A percentile compares a stretch with the other conserved stretches of the same genome.
Evolutionary conservation across 2,113 vertebrate species (phyloP).

Genomic region (Poeciliopsis retropinna): DNA sequence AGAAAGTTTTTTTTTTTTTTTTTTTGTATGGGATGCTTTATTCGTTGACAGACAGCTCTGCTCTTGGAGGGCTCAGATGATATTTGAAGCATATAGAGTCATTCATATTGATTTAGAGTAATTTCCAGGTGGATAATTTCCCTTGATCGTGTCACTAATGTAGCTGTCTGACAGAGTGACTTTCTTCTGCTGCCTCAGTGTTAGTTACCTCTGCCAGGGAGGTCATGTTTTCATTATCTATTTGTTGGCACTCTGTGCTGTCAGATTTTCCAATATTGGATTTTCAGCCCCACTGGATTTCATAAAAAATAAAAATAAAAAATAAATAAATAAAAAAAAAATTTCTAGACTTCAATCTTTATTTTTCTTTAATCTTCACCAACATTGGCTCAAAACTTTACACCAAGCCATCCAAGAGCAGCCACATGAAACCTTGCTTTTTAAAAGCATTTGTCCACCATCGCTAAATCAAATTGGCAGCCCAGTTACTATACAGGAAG

Average conservation of each 20-base stretch:
- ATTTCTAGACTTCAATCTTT: background rate
- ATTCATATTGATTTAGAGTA: background rate
- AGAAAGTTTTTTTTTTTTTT: background rate
- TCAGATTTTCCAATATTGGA: background rate
- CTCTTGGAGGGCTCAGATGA: background rate
- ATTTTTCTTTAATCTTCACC: background rate
- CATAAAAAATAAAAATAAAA: background rate
- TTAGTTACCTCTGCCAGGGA: background rate
- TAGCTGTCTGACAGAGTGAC: background rate
- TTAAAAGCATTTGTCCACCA: conserved; percentile 2
- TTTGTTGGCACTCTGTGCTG: background rate
- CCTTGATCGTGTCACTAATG: background rate
- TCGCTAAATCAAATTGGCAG: background rate
- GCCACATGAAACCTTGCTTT: background rate
- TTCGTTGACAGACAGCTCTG: background rate
- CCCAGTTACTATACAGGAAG: background rate
- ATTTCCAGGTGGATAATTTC: background rate
- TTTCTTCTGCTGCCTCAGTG: conserved; percentile 8
- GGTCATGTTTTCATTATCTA: background rate
- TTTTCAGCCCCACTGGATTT: background rate
- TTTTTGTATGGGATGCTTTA: conserved; percentile 20
- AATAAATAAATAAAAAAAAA: too few relatives aligned
- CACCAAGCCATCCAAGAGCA: background rate
- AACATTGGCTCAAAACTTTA: background rate
- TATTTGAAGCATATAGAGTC: background rate